phyloP scores from a whole-genome alignment of 2,113 vertebrate species.

The Spizaetus ornatus region DNA sequence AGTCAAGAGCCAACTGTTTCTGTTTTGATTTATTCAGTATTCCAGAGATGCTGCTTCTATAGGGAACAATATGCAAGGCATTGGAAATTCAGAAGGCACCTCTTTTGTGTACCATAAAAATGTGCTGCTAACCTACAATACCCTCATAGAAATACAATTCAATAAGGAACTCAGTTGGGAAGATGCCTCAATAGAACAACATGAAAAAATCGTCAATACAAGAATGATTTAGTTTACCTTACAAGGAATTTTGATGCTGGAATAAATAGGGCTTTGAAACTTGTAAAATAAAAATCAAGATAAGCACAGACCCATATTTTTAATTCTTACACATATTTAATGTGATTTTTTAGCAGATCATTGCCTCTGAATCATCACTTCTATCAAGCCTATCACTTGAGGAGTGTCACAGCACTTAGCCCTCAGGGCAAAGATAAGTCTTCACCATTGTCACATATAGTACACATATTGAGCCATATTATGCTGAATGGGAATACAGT shows the following conservation, averaged over 20 bases:
- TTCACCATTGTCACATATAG: constrained; percentile 75
- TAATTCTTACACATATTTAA: constrained; percentile 81
- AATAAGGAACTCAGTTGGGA: constrained; percentile 86
- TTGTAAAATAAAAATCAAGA: constrained; percentile 74
- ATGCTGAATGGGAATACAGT: constrained; percentile 78
- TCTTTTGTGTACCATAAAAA: constrained; percentile 85
- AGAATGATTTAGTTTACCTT: constrained; percentile 81
- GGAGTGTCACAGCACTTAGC: constrained; percentile 69
- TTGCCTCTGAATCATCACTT: constrained; percentile 70
- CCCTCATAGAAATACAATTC: constrained; percentile 86
- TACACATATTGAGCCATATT: constrained; percentile 76
- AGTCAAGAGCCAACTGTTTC: constrained; percentile 75
- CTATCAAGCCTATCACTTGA: constrained; percentile 74
- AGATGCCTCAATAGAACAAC: constrained; percentile 78
- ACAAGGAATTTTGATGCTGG: constrained; percentile 74
- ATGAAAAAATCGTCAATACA: constrained; percentile 81
- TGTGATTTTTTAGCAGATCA: constrained; percentile 71
- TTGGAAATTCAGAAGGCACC: constrained; percentile 82
- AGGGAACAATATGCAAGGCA: constrained; percentile 81
- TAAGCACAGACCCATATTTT: constrained; percentile 76
- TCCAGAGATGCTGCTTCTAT: constrained; percentile 76
- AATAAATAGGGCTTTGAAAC: constrained; percentile 81
- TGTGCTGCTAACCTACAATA: constrained; percentile 85
- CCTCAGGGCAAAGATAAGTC: constrained; percentile 85
- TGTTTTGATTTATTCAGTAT: constrained; percentile 87